These are phyloP conservation scores for Corydoras sp. DNA, from an alignment of 2,113 vertebrate species.

Conservation along the genomic window DNA sequence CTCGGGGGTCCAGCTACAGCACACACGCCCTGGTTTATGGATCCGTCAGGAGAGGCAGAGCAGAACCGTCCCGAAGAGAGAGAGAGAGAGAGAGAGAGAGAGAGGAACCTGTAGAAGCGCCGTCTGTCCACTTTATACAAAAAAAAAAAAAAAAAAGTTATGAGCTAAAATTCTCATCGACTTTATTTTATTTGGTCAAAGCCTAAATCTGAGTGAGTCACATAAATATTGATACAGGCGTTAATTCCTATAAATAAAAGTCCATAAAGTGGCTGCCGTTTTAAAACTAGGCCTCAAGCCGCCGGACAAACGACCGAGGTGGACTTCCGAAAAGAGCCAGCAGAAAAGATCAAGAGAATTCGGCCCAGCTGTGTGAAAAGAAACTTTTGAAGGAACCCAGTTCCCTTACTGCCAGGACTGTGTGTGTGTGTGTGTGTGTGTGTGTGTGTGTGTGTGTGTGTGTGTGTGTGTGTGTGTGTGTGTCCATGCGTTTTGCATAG, in stretches of 20 bases:
- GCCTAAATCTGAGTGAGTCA: too few relatives aligned
- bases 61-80: neutral
- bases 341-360: neutral
- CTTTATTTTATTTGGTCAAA: neutral
- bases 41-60: conserved; percentile 37
- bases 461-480: conserved; percentile 9
- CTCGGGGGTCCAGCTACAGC: conserved; percentile 45
- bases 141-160: neutral
- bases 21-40: conserved; percentile 42
- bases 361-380: neutral
- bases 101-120: conserved; percentile 28
- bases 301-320: neutral
- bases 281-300: too few relatives aligned
- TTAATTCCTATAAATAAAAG: neutral
- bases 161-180: too few relatives aligned
- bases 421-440: conserved; percentile 6
- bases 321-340: neutral
- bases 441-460: conserved; percentile 4
- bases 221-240: too few relatives aligned
- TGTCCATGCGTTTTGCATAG: neutral
- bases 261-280: too few relatives aligned
- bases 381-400: neutral
- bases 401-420: neutral
- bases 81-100: neutral
- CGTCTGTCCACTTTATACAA: neutral